phyloP scores from a whole-genome alignment of 1,140 invertebrate species.

The Philaenus spumarius region DNA sequence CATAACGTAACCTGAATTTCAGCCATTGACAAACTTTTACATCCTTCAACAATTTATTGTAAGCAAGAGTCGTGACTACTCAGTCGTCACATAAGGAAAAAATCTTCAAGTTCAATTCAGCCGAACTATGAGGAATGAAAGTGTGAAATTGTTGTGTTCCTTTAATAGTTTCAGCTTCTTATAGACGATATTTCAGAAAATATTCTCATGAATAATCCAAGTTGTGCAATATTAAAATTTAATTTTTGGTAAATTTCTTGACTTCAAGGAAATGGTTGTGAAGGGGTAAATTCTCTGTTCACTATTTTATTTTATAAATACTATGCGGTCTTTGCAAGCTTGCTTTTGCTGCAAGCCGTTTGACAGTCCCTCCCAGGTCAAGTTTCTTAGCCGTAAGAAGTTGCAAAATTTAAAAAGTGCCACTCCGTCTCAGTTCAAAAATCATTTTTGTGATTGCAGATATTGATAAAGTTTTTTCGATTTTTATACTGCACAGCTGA shows the following conservation, averaged over 20 bases:
- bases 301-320: no score
- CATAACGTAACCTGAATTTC: neutral
- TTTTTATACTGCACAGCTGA: neutral
- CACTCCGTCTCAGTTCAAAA: slow-evolving; percentile 3
- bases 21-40: neutral
- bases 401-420: neutral
- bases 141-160: no score
- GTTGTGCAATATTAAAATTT: no score
- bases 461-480: slow-evolving; percentile 5
- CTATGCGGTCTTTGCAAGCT: no score
- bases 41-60: neutral
- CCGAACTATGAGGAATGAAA: no score
- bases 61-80: slow-evolving; percentile 1
- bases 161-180: no score
- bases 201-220: no score
- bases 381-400: neutral
- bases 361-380: neutral
- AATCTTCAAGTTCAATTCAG: no score
- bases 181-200: no score
- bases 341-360: no score
- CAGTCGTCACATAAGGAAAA: no score
- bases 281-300: neutral
- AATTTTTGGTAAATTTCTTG: neutral
- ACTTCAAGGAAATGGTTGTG: neutral
- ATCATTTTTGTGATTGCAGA: no score